Evolutionary conservation across 2,888 invertebrate species (phyloP).

Genomic region (Stegophylla sp.): DNA sequence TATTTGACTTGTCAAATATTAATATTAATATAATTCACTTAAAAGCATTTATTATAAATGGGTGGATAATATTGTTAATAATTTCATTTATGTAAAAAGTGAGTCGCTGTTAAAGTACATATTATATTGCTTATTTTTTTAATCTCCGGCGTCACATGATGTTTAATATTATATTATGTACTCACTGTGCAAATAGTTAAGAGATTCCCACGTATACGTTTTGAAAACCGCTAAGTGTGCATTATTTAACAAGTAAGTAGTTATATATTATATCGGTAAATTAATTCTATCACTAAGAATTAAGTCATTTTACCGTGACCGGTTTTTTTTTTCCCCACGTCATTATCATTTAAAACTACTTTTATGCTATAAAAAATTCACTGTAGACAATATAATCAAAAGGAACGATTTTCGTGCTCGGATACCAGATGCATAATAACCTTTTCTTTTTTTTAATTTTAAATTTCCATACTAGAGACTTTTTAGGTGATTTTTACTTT

Average conservation of each 20-base stretch:
- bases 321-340: background rate
- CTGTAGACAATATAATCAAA: slow-evolving; percentile 7
- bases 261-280: background rate
- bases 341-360: background rate
- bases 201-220: background rate
- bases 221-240: slow-evolving; percentile 5
- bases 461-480: slow-evolving; percentile 9
- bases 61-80: background rate
- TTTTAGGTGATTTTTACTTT: slow-evolving; percentile 15
- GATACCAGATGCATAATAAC: slow-evolving; percentile 4
- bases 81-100: background rate
- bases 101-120: too few relatives aligned
- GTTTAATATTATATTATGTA: too few relatives aligned
- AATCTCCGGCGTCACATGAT: slow-evolving; percentile 31
- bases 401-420: slow-evolving; percentile 5
- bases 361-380: slow-evolving; percentile 26
- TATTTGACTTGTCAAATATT: too few relatives aligned
- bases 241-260: slow-evolving; percentile 24
- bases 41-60: too few relatives aligned
- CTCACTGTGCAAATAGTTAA: background rate
- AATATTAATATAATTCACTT: too few relatives aligned
- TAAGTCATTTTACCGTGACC: background rate
- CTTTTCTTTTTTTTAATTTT: slow-evolving; percentile 31
- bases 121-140: too few relatives aligned
- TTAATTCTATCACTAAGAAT: slow-evolving; percentile 7